phyloP scores from a whole-genome alignment of 2,888 invertebrate species.

The Didymodactylos carnosus region DNA sequence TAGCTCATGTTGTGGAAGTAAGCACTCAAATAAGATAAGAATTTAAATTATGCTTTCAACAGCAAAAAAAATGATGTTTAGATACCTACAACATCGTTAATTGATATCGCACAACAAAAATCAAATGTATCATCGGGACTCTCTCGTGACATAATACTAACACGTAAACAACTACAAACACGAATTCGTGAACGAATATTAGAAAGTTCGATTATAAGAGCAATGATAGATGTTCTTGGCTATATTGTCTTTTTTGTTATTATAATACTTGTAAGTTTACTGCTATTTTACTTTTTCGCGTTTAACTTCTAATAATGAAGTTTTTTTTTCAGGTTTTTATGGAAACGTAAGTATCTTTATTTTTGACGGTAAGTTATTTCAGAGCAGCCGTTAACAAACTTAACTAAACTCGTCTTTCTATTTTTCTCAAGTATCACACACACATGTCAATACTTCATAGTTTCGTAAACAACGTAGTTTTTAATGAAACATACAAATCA shows the following conservation, averaged over 20 bases:
- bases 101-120: neutral
- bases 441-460: too few species aligned
- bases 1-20: neutral
- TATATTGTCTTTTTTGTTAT: neutral
- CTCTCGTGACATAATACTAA: neutral
- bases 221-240: neutral
- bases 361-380: too few species aligned
- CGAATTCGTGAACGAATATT: neutral
- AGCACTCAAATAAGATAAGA: neutral
- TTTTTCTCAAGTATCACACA: too few species aligned
- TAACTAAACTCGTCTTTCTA: too few species aligned
- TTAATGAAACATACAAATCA: too few species aligned
- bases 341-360: neutral
- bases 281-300: too few species aligned
- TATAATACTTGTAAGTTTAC: too few species aligned
- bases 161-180: neutral
- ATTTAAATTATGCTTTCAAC: neutral
- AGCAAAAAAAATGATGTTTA: too few species aligned
- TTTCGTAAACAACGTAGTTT: too few species aligned
- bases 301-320: too few species aligned
- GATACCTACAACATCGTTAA: neutral
- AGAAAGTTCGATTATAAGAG: neutral
- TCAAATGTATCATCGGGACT: neutral
- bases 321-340: neutral
- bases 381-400: too few species aligned